Percentiles rank a stretch among this genome's conserved stretches.
These are phyloP conservation scores for Eurytoma californica DNA, from an alignment of 2,888 invertebrate species.

Conservation along the genomic window DNA sequence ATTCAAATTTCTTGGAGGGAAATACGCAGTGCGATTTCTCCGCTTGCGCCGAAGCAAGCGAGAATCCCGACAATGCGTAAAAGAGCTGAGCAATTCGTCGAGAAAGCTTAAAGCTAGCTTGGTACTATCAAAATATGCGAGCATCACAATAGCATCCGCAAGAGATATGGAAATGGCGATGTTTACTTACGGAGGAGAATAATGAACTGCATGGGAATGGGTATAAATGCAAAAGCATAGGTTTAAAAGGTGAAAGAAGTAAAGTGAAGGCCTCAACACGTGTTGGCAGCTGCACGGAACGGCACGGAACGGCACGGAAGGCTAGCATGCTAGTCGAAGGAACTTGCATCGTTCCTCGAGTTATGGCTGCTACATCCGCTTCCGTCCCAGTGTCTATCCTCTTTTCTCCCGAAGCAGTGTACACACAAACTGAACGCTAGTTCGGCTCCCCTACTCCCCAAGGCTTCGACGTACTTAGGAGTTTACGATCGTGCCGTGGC, in stretches of 20 bases:
- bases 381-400: constrained; percentile 72
- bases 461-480: constrained; percentile 69
- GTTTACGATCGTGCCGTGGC: constrained; percentile 69
- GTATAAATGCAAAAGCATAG: no score
- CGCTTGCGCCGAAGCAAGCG: constrained; percentile 7
- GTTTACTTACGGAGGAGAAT: no score
- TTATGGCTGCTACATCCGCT: constrained; percentile 72
- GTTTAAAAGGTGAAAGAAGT: no score
- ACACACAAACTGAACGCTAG: constrained; percentile 56
- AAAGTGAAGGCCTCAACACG: no score
- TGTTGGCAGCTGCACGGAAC: no score
- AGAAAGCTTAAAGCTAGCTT: neutral
- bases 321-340: neutral
- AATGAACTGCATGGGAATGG: no score
- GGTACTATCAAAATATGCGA: no score
- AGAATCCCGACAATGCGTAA: neutral
- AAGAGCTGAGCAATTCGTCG: neutral
- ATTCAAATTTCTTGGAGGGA: constrained; percentile 36
- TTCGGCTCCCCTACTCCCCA: constrained; percentile 49
- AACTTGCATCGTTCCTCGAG: constrained; percentile 48
- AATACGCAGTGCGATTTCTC: constrained; percentile 31
- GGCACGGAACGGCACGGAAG: no score
- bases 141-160: no score
- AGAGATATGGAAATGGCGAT: no score
- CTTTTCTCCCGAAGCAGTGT: constrained; percentile 62